These are phyloP conservation scores for Melitaea athalia DNA, from an alignment of 2,888 invertebrate genomes.

Conservation along the genomic window DNA sequence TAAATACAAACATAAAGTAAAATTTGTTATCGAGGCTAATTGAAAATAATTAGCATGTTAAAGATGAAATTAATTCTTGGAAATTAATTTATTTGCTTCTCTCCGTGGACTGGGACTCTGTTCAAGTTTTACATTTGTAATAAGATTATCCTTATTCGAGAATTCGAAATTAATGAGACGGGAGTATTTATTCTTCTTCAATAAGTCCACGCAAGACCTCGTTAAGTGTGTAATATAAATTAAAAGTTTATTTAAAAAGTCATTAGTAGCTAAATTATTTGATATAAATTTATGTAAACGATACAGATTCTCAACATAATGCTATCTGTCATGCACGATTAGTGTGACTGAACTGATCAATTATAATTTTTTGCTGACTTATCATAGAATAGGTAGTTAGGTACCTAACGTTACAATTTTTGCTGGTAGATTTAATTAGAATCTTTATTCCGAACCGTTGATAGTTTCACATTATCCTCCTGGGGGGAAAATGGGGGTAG, in stretches of 20 bases:
- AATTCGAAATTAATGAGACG: not conserved
- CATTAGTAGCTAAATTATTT: not conserved
- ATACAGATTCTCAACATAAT: too few species aligned
- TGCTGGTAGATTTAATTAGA: too few species aligned
- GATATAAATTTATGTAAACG: too few species aligned
- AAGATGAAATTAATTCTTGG: constrained; percentile 23
- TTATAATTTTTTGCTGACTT: too few species aligned
- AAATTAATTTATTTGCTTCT: constrained; percentile 18
- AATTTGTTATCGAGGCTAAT: constrained; percentile 18
- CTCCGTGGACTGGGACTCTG: constrained; percentile 7
- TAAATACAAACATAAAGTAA: constrained; percentile 3
- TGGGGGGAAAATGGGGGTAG: too few species aligned
- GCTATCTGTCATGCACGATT: too few species aligned
- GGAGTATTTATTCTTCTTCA: constrained; percentile 6
- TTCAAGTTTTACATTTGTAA: constrained; percentile 13
- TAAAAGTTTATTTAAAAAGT: not conserved
- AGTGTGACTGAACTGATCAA: too few species aligned
- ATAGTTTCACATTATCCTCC: too few species aligned
- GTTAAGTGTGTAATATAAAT: not conserved
- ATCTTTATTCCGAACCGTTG: too few species aligned
- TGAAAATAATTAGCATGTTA: constrained; percentile 25
- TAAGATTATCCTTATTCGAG: constrained; percentile 9
- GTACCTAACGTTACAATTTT: too few species aligned
- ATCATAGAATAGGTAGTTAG: too few species aligned
- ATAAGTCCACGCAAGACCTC: not conserved